Base-by-base conservation (phyloP, 2,888 invertebrate genomes). In the Chrysotoxum bicinctum region DNA sequence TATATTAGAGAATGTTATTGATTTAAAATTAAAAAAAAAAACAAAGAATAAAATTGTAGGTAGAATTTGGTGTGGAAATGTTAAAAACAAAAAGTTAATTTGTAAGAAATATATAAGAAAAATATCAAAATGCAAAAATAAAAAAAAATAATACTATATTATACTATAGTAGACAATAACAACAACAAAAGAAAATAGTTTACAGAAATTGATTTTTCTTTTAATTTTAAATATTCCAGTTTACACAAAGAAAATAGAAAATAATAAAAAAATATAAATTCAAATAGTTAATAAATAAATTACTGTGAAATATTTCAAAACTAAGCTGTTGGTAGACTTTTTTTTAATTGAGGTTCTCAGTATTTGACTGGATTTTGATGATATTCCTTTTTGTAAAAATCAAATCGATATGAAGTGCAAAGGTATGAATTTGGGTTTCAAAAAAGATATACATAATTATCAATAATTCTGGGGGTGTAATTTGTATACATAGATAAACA, bases 161-260 rank as follows among this genome's bases (percentile, higher is more conserved):
- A 80, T 75, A 80, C 85, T 87, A 85, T 85, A 87, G 87, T 87
- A 86, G 85, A 87, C 87, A 87, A 87, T 85, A 86, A 87, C 56
- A 76, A 56, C 72, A 73, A 40, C 40, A 45, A 78, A 35, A 72
- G 14, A 64, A 43, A 43, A 62, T 30, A 43, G 10, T 62, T 62
- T 62, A 54, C 54, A 32, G 54, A 54, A 26, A 26, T 10, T 30
- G 8, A 1, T 1, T 62, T 62, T 30, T 45, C 37, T 60, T 52
- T 52, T n/a, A 8, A 30, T 10, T 50, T 23, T 6, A 2, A 4
- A 64, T 8, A 43, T 64, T 64, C 45, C 64, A 64, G 30, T 64
- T 64, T 64, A 45, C 64, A 64, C 45, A 45, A 64, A 40, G n/a
- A 64, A 64, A 45, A 45, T 43, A 60, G 58, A 56, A 21, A n/a